These are phyloP conservation scores for Crambe crambe DNA, from an alignment of 37 sponge, comb jelly and placozoan genomes.

Conservation along the genomic window DNA sequence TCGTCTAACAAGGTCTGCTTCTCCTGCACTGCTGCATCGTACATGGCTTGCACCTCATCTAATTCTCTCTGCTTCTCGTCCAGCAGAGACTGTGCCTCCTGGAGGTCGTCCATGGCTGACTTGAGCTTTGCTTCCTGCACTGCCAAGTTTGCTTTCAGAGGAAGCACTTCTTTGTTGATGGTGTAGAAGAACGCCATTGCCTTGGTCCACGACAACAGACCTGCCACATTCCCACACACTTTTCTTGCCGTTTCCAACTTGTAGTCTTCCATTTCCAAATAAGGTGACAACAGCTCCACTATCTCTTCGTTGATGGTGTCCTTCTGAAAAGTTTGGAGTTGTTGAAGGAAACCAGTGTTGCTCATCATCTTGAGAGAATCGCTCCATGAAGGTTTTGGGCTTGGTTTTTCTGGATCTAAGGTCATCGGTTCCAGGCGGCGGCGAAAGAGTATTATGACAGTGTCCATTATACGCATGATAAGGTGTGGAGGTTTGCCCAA, in stretches of 20 bases:
- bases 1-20: slow-evolving; percentile 88
- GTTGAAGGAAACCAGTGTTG: slow-evolving; percentile 79
- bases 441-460: slow-evolving; percentile 87
- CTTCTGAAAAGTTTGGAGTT: slow-evolving; percentile 81
- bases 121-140: slow-evolving; percentile 89
- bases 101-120: slow-evolving; percentile 78
- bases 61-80: slow-evolving; percentile 96
- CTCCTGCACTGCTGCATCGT: slow-evolving; percentile 95
- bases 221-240: slow-evolving; percentile 99
- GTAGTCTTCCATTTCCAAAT: slow-evolving; percentile 92
- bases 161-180: slow-evolving; percentile 98
- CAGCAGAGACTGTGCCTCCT: slow-evolving; percentile 88
- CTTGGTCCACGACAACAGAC: slow-evolving; percentile 92
- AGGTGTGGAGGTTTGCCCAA: slow-evolving; percentile 98
- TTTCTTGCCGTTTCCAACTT: slow-evolving; percentile 92
- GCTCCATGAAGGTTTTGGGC: slow-evolving; percentile 94
- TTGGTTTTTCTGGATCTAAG: slow-evolving; percentile 86
- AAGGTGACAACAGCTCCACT: slow-evolving; percentile 90
- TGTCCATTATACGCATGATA: slow-evolving; percentile 99
- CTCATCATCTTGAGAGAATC: slow-evolving; percentile 97
- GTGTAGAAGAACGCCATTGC: slow-evolving; percentile 95
- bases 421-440: slow-evolving; percentile 71
- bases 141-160: slow-evolving; percentile 94
- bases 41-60: slow-evolving; percentile 86
- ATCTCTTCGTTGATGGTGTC: slow-evolving; percentile 97